phyloP scores from a whole-genome alignment of 2,888 invertebrate species.

The Amorpha juglandis region DNA sequence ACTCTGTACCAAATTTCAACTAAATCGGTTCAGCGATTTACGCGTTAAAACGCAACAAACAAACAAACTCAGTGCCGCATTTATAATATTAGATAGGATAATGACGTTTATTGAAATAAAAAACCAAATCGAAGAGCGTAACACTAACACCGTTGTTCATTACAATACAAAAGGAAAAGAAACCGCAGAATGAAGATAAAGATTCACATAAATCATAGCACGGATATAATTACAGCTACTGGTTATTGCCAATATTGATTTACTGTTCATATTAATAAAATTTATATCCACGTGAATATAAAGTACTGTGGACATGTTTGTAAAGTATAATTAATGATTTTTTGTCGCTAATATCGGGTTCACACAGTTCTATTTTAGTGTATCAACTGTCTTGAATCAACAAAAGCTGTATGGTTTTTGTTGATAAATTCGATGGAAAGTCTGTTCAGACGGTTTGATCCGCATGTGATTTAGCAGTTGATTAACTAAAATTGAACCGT shows the following conservation, averaged over 20 bases:
- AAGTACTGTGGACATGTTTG: not conserved
- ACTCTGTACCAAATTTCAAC: no score
- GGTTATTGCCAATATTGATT: constrained; percentile 24
- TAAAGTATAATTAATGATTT: constrained; percentile 12
- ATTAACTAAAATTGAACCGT: no score
- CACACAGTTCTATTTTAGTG: no score
- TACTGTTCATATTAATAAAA: constrained; percentile 16
- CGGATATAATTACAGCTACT: constrained; percentile 20
- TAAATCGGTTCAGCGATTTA: no score
- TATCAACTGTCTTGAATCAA: no score
- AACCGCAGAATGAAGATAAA: constrained; percentile 37
- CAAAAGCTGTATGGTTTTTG: no score
- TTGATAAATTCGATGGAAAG: no score
- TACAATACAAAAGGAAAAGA: constrained; percentile 17
- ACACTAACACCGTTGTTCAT: not conserved
- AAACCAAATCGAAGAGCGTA: not conserved
- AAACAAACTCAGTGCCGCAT: no score
- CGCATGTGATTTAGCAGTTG: no score
- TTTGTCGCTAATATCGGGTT: not conserved
- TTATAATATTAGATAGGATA: no score
- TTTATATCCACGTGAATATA: constrained; percentile 13
- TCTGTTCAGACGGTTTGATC: no score
- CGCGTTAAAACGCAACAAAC: no score
- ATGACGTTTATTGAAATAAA: not conserved
- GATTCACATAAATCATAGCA: constrained; percentile 23